These are phyloP conservation scores for Phalacrocorax brasilianus DNA, from an alignment of 2,113 vertebrate genomes.

Conservation along the genomic window DNA sequence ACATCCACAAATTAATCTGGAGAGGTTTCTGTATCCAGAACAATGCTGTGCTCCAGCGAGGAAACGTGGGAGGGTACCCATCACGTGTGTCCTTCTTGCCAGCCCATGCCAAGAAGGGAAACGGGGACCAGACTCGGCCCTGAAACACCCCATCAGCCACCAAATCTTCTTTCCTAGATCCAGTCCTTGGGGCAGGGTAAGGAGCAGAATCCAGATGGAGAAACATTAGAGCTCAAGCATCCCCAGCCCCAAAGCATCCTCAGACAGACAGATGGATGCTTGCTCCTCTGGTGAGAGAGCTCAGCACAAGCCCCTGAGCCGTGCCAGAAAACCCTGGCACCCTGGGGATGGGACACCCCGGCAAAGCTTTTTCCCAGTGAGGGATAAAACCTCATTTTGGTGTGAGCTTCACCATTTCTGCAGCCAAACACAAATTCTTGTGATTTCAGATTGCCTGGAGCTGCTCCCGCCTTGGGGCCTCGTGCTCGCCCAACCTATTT, in stretches of 20 bases:
- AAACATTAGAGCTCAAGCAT: background rate
- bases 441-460: background rate
- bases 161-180: background rate
- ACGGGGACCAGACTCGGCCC: fast-evolving
- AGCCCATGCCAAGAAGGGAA: background rate
- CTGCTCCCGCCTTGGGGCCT: fast-evolving
- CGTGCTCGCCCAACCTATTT: background rate
- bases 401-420: background rate
- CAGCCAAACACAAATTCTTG: fast-evolving
- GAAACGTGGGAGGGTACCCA: background rate
- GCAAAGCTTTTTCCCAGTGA: background rate
- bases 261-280: fast-evolving
- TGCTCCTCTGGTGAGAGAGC: background rate
- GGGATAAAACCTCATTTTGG: background rate
- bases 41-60: background rate
- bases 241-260: background rate
- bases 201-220: fast-evolving
- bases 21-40: background rate
- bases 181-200: fast-evolving
- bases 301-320: background rate
- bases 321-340: background rate
- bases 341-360: fast-evolving
- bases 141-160: background rate
- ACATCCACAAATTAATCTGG: background rate
- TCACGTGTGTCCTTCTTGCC: background rate